Percentiles rank a stretch among this genome's conserved stretches.
These are phyloP conservation scores for Pantelozetes paolii DNA, from an alignment of 2,888 invertebrate species.

Conservation along the genomic window DNA sequence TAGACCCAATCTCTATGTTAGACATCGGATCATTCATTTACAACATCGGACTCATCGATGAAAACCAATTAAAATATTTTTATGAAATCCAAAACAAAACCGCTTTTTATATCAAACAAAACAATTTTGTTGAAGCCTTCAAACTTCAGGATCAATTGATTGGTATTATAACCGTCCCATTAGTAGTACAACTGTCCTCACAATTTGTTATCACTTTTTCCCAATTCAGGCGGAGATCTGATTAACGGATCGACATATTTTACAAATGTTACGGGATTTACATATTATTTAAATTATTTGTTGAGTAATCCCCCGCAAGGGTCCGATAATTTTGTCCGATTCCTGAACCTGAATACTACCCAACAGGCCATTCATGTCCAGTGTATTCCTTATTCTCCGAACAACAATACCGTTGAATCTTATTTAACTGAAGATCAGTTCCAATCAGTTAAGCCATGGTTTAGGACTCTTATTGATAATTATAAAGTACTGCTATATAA, in stretches of 20 bases:
- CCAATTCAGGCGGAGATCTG: constrained; percentile 58
- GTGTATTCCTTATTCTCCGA: constrained; percentile 63
- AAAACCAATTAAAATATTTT: not conserved
- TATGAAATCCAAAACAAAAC: not conserved
- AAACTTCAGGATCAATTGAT: not conserved
- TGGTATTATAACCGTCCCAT: not conserved
- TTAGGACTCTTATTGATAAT: constrained; percentile 52
- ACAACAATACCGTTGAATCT: constrained; percentile 61
- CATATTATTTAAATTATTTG: constrained; percentile 70
- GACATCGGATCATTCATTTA: not conserved
- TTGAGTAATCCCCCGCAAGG: constrained; percentile 53
- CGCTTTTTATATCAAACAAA: not conserved
- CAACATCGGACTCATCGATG: not conserved
- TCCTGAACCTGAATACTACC: constrained; percentile 62
- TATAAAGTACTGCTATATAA: constrained; percentile 62
- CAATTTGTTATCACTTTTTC: not conserved
- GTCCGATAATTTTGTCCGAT: constrained; percentile 58
- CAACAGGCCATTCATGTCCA: constrained; percentile 79
- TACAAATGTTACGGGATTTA: constrained; percentile 69
- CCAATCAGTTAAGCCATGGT: constrained; percentile 65
- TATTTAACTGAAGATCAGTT: constrained; percentile 71
- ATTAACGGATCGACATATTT: constrained; percentile 61
- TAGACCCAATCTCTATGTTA: constrained; percentile 48
- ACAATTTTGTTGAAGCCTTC: not conserved
- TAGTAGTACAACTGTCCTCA: not conserved